Evolutionary conservation across 37 sponge, comb jelly and placozoan genomes (phyloP).

Genomic region (Cladorhizidae sp.): DNA sequence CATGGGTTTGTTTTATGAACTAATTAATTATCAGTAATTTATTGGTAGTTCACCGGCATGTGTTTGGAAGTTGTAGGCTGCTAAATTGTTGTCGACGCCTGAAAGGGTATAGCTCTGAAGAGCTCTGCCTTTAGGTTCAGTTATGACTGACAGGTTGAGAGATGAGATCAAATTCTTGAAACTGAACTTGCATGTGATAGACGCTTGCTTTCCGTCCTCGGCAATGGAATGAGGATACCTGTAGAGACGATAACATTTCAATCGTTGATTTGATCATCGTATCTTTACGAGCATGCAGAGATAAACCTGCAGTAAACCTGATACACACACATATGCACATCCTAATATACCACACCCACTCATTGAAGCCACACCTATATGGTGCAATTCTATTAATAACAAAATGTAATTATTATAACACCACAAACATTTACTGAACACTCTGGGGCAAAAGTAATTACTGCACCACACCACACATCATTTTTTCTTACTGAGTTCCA

Average conservation of each 20-base stretch:
- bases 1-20: too few relatives aligned
- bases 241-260: background rate
- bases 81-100: constrained; percentile 57
- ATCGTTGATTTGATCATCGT: too few relatives aligned
- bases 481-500: constrained; percentile 7
- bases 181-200: background rate
- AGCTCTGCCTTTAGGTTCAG: background rate
- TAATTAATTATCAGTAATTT: background rate
- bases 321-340: too few relatives aligned
- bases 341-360: too few relatives aligned
- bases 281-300: too few relatives aligned
- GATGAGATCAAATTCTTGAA: background rate
- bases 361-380: too few relatives aligned
- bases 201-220: background rate
- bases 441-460: too few relatives aligned
- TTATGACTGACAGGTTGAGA: background rate
- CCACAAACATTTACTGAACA: too few relatives aligned
- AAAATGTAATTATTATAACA: too few relatives aligned
- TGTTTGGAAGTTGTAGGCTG: constrained; percentile 59
- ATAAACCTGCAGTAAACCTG: too few relatives aligned
- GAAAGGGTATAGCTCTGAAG: background rate
- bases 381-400: too few relatives aligned
- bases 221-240: background rate
- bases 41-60: constrained; percentile 48
- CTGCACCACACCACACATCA: too few relatives aligned